These are phyloP conservation scores for Noctua comes DNA, from an alignment of 2,888 invertebrate genomes.

Conservation along the genomic window DNA sequence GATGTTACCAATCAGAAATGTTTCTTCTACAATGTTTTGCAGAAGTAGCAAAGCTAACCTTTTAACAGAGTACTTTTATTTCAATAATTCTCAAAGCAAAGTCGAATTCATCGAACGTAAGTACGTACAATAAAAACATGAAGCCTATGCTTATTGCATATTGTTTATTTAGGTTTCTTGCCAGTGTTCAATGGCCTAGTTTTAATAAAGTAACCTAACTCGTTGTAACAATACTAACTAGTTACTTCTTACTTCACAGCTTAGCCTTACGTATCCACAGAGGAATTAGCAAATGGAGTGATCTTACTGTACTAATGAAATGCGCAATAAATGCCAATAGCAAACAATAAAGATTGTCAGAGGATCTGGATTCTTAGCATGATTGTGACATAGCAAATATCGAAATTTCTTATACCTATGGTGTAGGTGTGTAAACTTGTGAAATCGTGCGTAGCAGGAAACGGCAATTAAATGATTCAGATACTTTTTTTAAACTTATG, in stretches of 20 bases:
- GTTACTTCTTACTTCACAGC: slow-evolving; percentile 39
- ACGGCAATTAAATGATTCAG: not conserved
- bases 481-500: not conserved
- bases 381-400: not conserved
- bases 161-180: slow-evolving; percentile 29
- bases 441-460: not conserved
- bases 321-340: too few relatives aligned
- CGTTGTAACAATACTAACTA: slow-evolving; percentile 48
- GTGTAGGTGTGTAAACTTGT: not conserved
- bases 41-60: not conserved
- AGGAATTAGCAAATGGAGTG: slow-evolving; percentile 12
- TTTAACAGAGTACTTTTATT: not conserved
- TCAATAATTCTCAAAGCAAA: not conserved
- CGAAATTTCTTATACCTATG: not conserved
- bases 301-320: too few relatives aligned
- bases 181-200: slow-evolving; percentile 30
- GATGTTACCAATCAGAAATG: not conserved
- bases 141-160: slow-evolving; percentile 5
- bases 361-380: not conserved
- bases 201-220: slow-evolving; percentile 50
- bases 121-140: slow-evolving; percentile 8
- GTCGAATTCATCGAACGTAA: too few relatives aligned
- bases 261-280: not conserved
- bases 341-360: not conserved
- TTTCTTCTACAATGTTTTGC: not conserved